These are phyloP conservation scores for Ochotona curzoniae DNA, from an alignment of 2,113 vertebrate genomes.

Conservation along the genomic window DNA sequence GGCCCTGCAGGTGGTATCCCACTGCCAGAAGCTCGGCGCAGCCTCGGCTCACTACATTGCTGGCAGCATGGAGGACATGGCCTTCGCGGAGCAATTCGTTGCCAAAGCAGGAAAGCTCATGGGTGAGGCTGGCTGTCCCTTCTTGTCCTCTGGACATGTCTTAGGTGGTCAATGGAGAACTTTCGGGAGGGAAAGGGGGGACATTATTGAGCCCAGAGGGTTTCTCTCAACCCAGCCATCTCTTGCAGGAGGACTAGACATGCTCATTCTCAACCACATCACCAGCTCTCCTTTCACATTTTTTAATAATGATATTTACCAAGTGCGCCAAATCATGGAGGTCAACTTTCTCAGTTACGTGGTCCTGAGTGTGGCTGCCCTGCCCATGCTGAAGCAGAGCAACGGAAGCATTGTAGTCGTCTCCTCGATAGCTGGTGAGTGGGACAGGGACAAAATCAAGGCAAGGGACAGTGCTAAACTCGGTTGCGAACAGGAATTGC, in stretches of 20 bases:
- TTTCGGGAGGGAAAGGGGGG: background rate
- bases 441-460: background rate
- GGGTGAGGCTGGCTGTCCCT: constrained; percentile 76
- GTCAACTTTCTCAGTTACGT: constrained; percentile 88
- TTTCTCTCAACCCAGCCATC: constrained; percentile 47
- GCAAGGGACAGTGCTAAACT: background rate
- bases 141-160: background rate
- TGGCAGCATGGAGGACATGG: constrained; percentile 87
- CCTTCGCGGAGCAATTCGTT: constrained; percentile 85
- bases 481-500: background rate
- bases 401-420: constrained; percentile 85
- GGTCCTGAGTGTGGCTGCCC: constrained; percentile 78
- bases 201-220: background rate
- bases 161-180: background rate
- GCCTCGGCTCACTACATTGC: constrained; percentile 84
- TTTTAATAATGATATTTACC: constrained; percentile 72
- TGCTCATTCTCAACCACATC: constrained; percentile 89
- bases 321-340: constrained; percentile 80
- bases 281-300: constrained; percentile 1
- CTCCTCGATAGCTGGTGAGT: constrained; percentile 88
- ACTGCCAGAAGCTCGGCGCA: constrained; percentile 85
- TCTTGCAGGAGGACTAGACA: constrained; percentile 86
- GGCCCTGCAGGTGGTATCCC: constrained; percentile 82
- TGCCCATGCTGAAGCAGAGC: constrained; percentile 88
- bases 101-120: constrained; percentile 82